Evolutionary conservation across 2,888 invertebrate genomes (phyloP).

Genomic region (Parapristionchus giblindavisi): DNA sequence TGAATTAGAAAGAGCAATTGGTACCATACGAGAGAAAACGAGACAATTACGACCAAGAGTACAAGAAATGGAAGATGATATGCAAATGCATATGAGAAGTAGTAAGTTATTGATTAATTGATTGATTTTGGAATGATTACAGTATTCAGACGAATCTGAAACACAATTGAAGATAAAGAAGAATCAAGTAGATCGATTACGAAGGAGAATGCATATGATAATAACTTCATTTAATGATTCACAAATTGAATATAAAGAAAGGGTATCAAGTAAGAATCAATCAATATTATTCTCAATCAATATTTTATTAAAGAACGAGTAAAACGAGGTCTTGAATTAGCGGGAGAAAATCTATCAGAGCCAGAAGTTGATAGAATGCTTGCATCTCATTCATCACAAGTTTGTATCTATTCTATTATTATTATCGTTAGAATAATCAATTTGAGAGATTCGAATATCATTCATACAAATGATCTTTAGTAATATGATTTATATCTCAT

Average conservation of each 20-base stretch:
- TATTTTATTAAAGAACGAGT: conserved; percentile 57
- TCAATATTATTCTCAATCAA: background rate
- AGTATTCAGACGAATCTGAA: conserved; percentile 16
- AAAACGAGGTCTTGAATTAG: conserved; percentile 63
- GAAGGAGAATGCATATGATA: conserved; percentile 58
- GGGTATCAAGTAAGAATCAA: conserved; percentile 61
- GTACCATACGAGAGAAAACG: conserved; percentile 48
- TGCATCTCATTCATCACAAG: conserved; percentile 55
- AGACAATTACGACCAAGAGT: conserved; percentile 51
- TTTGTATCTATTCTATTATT: conserved; percentile 19
- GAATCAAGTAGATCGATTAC: conserved; percentile 63
- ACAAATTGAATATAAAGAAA: conserved; percentile 62
- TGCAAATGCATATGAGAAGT: conserved; percentile 42
- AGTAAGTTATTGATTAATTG: background rate
- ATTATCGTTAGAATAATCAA: background rate
- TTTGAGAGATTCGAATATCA: background rate
- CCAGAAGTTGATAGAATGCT: conserved; percentile 63
- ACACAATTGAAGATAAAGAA: conserved; percentile 8
- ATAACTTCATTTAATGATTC: conserved; percentile 60
- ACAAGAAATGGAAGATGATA: conserved; percentile 56
- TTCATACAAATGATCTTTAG: background rate
- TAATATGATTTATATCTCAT: background rate
- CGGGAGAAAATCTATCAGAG: conserved; percentile 58
- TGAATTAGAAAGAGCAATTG: conserved; percentile 62
- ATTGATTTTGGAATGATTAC: background rate